These are phyloP conservation scores for Epizoanthus scotinus DNA, from an alignment of 92 coral and sea anemone genomes.

Conservation along the genomic window DNA sequence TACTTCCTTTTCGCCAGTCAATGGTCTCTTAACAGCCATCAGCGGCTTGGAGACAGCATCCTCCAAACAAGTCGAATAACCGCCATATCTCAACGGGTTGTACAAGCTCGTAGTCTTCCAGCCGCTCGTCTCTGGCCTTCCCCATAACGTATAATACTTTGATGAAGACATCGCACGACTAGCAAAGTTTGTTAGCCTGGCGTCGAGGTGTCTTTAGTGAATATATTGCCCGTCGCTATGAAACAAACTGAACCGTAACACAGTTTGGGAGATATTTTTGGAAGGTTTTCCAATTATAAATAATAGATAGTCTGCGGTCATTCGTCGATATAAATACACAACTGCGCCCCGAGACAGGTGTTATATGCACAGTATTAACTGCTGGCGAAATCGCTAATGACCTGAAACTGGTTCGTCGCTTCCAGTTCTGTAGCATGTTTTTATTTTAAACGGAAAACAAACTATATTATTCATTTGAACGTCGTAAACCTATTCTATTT, in stretches of 20 bases:
- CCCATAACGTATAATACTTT: constrained; percentile 67
- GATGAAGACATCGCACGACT: constrained; percentile 39
- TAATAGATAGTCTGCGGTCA: constrained; percentile 30
- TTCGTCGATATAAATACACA: neutral
- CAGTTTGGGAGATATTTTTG: constrained; percentile 1
- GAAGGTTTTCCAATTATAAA: constrained; percentile 9
- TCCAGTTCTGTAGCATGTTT: neutral
- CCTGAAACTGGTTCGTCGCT: neutral
- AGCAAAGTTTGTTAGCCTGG: neutral
- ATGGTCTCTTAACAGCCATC: constrained; percentile 11
- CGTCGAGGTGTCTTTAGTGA: too few species aligned
- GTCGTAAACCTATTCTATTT: neutral
- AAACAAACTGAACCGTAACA: constrained; percentile 3
- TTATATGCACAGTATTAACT: neutral
- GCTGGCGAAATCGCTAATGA: neutral
- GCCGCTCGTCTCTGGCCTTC: constrained; percentile 51
- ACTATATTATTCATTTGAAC: neutral
- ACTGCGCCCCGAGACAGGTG: neutral
- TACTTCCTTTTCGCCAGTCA: constrained; percentile 80
- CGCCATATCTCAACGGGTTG: constrained; percentile 33
- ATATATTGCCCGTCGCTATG: constrained; percentile 16
- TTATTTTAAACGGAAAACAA: neutral
- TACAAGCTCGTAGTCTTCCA: constrained; percentile 58
- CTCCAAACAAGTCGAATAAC: constrained; percentile 30
- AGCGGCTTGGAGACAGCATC: neutral